These are phyloP conservation scores for Agrotis ipsilon DNA, from an alignment of 2,888 invertebrate genomes.

Conservation along the genomic window DNA sequence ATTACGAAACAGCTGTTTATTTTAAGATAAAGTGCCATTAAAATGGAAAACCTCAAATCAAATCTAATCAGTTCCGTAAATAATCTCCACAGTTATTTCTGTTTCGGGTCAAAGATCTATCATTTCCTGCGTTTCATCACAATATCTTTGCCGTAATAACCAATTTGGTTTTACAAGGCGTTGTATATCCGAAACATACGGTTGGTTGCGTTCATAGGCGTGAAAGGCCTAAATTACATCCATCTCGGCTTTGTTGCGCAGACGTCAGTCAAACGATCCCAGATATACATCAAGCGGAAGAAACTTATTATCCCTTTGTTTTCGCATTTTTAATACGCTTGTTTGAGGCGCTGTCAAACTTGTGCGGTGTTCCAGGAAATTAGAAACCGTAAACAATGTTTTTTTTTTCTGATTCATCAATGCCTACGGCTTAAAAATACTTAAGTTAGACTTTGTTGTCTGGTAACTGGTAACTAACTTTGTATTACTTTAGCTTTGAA, in stretches of 20 bases:
- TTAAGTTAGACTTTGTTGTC: conserved; percentile 6
- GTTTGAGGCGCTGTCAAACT: conserved; percentile 37
- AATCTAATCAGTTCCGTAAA: conserved; percentile 39
- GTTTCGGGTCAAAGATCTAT: conserved; percentile 56
- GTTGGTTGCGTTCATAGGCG: conserved; percentile 68
- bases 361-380: conserved; percentile 20
- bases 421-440: not conserved
- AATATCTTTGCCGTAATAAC: conserved; percentile 70
- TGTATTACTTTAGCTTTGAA: not conserved
- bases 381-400: conserved; percentile 10
- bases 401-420: conserved; percentile 24
- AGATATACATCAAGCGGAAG: conserved; percentile 75
- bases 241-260: conserved; percentile 71
- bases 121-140: conserved; percentile 62
- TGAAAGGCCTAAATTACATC: conserved; percentile 73
- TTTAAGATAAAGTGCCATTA: conserved; percentile 15
- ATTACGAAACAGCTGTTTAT: conserved; percentile 19
- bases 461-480: not conserved
- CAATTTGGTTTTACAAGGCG: conserved; percentile 78
- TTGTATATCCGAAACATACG: conserved; percentile 73
- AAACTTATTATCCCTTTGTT: conserved; percentile 76
- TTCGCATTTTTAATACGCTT: conserved; percentile 62
- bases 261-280: conserved; percentile 64
- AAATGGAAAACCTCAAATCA: conserved; percentile 36
- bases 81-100: conserved; percentile 39